phyloP scores from a whole-genome alignment of 2,888 invertebrate species.

The Dusona sp. region DNA sequence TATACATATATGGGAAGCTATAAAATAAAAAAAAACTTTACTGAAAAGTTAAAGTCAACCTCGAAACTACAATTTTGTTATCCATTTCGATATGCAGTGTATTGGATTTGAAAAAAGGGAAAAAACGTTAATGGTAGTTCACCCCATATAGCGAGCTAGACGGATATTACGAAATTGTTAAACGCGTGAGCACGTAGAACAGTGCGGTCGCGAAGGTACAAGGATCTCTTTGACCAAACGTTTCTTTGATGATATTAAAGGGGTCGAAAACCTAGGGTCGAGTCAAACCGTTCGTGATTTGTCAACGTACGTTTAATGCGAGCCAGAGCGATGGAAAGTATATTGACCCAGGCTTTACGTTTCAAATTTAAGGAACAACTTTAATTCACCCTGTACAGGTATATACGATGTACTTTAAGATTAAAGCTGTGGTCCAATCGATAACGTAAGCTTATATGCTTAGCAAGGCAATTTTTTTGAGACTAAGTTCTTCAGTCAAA shows the following conservation, averaged over 20 bases:
- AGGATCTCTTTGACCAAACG: constrained; percentile 50
- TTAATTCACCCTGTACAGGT: constrained; percentile 3
- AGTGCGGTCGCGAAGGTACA: constrained; percentile 28
- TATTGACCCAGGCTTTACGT: constrained; percentile 33
- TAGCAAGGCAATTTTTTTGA: neutral
- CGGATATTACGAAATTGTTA: constrained; percentile 31
- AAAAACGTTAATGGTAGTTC: neutral
- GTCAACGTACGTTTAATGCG: neutral
- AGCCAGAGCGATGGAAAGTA: constrained; percentile 23
- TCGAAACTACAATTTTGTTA: neutral
- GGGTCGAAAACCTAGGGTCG: constrained; percentile 35
- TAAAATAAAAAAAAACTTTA: neutral
- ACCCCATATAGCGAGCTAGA: neutral
- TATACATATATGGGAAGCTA: too few relatives aligned
- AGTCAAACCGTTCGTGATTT: constrained; percentile 45
- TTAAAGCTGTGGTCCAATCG: constrained; percentile 20
- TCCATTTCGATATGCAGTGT: neutral
- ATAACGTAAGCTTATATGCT: neutral
- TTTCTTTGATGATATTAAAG: constrained; percentile 57
- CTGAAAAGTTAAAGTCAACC: neutral
- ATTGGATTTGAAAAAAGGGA: neutral
- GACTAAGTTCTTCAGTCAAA: neutral
- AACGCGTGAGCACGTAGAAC: constrained; percentile 9
- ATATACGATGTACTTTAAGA: constrained; percentile 28
- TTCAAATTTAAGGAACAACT: constrained; percentile 41